Percentiles rank a stretch among this genome's conserved stretches.
Conservation (phyloP, 2,888 invertebrate genomes). For the Rhagium mordax region DNA sequence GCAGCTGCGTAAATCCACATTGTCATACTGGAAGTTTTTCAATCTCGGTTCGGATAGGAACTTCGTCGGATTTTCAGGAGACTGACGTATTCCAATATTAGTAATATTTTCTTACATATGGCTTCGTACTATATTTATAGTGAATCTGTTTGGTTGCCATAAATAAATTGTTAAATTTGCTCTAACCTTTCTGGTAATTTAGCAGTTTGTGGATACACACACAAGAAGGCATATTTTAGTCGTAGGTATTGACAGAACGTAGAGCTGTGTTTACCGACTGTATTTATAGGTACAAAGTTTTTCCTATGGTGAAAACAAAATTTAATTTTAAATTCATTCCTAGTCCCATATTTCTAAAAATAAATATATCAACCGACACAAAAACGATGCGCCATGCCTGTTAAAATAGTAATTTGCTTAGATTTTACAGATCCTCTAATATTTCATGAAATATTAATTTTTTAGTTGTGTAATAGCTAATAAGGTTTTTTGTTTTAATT, state of each 20-base stretch:
- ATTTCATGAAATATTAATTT: background rate
- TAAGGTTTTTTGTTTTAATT: no score
- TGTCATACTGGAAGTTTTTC: constrained; percentile 38
- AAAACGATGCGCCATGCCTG: constrained; percentile 14
- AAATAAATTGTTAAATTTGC: background rate
- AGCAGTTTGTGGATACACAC: background rate
- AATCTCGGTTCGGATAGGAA: constrained; percentile 18
- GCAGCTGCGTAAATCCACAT: constrained; percentile 42
- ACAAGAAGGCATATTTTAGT: background rate
- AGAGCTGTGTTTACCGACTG: background rate
- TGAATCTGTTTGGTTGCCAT: background rate
- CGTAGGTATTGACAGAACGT: background rate
- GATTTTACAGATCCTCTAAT: constrained; percentile 11
- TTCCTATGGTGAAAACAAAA: constrained; percentile 26
- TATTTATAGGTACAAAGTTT: constrained; percentile 17
- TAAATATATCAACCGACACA: constrained; percentile 26
- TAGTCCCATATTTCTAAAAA: constrained; percentile 31
- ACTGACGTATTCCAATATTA: background rate
- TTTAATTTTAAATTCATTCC: constrained; percentile 27
- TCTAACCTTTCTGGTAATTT: background rate
- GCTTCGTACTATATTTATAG: background rate
- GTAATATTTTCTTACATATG: background rate
- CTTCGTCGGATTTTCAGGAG: background rate
- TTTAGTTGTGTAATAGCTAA: background rate
- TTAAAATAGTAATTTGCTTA: constrained; percentile 28